Percentiles rank a stretch among this genome's conserved stretches.
Evolutionary conservation across 2,888 invertebrate genomes (phyloP).

Genomic region (Trichopria drosophilae): DNA sequence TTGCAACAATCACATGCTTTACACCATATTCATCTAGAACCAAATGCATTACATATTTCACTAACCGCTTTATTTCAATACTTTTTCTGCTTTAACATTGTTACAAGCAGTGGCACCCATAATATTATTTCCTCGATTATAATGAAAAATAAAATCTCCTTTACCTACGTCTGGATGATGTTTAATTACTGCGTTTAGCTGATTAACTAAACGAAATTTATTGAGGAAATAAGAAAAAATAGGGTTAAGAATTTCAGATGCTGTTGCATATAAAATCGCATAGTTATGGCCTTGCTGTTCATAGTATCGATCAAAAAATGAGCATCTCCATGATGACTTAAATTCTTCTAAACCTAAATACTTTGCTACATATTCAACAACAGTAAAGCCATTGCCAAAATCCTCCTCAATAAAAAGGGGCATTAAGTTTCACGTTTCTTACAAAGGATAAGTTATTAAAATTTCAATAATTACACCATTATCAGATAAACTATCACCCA

Average conservation of each 20-base stretch:
- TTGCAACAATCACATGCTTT: conserved; percentile 15
- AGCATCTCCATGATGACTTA: too few species aligned
- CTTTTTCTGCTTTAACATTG: conserved; percentile 17
- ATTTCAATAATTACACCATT: conserved; percentile 16
- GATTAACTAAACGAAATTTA: conserved; percentile 18
- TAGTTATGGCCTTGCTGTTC: too few species aligned
- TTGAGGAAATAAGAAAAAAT: conserved; percentile 20
- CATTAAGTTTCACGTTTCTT: too few species aligned
- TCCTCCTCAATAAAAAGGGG: too few species aligned
- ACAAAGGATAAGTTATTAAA: too few species aligned
- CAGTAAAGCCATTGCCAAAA: too few species aligned
- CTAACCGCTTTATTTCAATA: conserved; percentile 16
- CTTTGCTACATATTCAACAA: too few species aligned
- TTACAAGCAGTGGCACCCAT: conserved; percentile 19
- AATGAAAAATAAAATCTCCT: conserved; percentile 15
- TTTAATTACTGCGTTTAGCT: conserved; percentile 19
- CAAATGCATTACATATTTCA: conserved; percentile 18
- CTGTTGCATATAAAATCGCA: too few species aligned
- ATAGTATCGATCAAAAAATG: too few species aligned
- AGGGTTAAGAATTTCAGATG: conserved; percentile 18
- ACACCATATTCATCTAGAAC: conserved; percentile 17
- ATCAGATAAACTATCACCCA: conserved; percentile 16
- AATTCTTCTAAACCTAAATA: too few species aligned
- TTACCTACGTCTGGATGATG: conserved; percentile 18
- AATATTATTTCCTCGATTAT: conserved; percentile 15